Percentiles rank a stretch among this genome's conserved stretches.
These are phyloP conservation scores for Busseola fusca DNA, from an alignment of 2,888 invertebrate species.

Conservation along the genomic window DNA sequence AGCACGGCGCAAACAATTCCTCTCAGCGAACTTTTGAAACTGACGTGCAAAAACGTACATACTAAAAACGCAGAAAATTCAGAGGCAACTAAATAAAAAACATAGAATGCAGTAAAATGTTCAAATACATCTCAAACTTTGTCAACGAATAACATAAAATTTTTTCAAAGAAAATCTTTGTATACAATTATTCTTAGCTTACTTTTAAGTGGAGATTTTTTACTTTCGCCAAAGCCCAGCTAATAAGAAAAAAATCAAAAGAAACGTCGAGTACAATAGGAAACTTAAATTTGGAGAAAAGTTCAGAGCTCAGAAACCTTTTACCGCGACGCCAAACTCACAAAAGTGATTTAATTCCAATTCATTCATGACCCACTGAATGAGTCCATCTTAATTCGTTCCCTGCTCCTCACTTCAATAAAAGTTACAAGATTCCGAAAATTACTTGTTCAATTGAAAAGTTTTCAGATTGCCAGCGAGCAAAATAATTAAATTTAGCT, in stretches of 20 bases:
- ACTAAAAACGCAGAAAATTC: slow-evolving; percentile 2
- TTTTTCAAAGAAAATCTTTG: slow-evolving; percentile 20
- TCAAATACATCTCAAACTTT: slow-evolving; percentile 46
- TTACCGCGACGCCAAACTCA: slow-evolving; percentile 63
- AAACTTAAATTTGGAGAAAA: slow-evolving; percentile 58
- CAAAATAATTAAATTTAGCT: slow-evolving; percentile 70
- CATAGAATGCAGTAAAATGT: slow-evolving; percentile 26
- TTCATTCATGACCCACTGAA: slow-evolving; percentile 66
- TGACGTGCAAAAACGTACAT: slow-evolving; percentile 9
- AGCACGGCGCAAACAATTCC: slow-evolving; percentile 28
- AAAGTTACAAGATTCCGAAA: slow-evolving; percentile 68
- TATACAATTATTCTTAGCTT: slow-evolving; percentile 34
- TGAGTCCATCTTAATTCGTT: slow-evolving; percentile 65
- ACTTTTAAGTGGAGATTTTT: slow-evolving; percentile 31
- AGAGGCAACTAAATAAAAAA: slow-evolving; percentile 16
- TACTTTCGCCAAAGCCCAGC: slow-evolving; percentile 14
- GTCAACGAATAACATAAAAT: slow-evolving; percentile 24
- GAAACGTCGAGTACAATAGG: slow-evolving; percentile 48
- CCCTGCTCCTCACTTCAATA: slow-evolving; percentile 64
- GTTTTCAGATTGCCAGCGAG: slow-evolving; percentile 67
- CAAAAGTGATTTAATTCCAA: slow-evolving; percentile 67
- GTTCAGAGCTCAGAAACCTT: slow-evolving; percentile 62
- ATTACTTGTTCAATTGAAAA: slow-evolving; percentile 69
- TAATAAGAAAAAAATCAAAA: slow-evolving; percentile 52
- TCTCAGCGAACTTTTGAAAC: slow-evolving; percentile 28